Conservation (phyloP, 1,140 invertebrate genomes). For the Cepaea nemoralis region DNA sequence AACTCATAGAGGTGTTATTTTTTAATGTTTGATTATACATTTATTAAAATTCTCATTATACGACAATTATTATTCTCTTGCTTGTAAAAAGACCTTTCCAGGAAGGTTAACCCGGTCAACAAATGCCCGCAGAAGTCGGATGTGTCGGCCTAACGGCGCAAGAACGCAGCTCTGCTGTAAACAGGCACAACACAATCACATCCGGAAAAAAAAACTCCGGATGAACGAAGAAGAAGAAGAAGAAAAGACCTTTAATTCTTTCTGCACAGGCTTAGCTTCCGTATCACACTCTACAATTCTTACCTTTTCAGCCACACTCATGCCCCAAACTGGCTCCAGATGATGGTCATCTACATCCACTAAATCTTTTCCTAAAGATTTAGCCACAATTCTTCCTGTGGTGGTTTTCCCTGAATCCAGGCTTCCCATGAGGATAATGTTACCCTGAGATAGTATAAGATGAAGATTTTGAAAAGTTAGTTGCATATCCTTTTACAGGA, state of each 20-base stretch:
- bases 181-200: too few species aligned
- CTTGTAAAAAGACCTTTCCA: too few species aligned
- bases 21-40: too few species aligned
- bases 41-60: too few species aligned
- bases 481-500: not conserved
- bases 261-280: not conserved
- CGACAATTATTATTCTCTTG: too few species aligned
- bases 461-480: not conserved
- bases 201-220: too few species aligned
- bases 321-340: constrained; percentile 64
- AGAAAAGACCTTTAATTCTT: not conserved
- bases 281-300: not conserved
- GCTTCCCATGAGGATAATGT: constrained; percentile 65
- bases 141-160: too few species aligned
- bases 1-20: too few species aligned
- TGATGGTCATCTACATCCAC: constrained; percentile 67
- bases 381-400: constrained; percentile 52
- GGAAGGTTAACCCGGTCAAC: too few species aligned
- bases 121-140: too few species aligned
- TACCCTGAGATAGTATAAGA: constrained; percentile 57
- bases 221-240: too few species aligned
- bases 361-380: constrained; percentile 47
- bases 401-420: constrained; percentile 68
- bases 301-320: constrained; percentile 64
- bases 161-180: too few species aligned